phyloP scores from a whole-genome alignment of 2,888 invertebrate genomes.

The Tanytarsus gracilentus region DNA sequence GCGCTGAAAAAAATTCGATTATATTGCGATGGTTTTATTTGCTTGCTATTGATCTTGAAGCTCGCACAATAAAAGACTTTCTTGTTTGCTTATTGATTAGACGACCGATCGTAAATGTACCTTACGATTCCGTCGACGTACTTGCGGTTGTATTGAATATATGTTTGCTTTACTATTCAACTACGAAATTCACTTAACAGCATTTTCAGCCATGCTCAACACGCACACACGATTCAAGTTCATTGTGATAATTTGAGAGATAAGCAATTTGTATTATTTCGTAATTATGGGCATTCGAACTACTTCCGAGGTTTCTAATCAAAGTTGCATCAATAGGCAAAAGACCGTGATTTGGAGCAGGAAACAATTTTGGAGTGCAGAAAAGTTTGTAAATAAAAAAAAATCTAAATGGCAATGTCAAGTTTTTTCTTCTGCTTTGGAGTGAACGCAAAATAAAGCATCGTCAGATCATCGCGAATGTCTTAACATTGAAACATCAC shows the following conservation, averaged over 20 bases:
- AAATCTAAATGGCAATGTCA: neutral
- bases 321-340: no score
- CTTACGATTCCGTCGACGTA: no score
- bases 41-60: constrained; percentile 22
- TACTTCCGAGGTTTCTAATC: neutral
- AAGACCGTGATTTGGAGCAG: no score
- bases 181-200: neutral
- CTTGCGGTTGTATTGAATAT: no score
- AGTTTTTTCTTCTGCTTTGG: no score
- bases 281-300: neutral
- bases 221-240: constrained; percentile 5
- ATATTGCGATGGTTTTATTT: neutral
- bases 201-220: no score
- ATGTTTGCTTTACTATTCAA: neutral
- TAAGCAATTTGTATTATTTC: constrained; percentile 3
- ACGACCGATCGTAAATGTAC: constrained; percentile 2
- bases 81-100: constrained; percentile 24
- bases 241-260: constrained; percentile 8
- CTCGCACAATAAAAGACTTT: no score
- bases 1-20: no score
- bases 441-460: constrained; percentile 5
- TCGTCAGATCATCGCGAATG: neutral
- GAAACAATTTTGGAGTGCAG: no score
- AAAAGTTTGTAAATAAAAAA: neutral
- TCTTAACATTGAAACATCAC: constrained; percentile 26